Evolutionary conservation across 1,140 invertebrate genomes (phyloP).

Genomic region (Phymastichus coffea): DNA sequence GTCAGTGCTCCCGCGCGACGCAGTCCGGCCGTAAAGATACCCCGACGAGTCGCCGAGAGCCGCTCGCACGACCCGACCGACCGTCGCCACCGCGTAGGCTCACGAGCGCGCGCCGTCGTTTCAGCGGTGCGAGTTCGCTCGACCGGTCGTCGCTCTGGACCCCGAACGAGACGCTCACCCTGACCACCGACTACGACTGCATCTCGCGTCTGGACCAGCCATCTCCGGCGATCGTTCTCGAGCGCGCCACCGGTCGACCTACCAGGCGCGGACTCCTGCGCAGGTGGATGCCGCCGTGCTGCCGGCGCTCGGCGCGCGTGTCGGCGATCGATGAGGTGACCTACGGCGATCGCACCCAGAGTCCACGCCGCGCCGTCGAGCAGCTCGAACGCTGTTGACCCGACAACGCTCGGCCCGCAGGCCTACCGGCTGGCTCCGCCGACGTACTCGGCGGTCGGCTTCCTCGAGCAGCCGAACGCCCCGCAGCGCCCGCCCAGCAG

Average conservation of each 20-base stretch:
- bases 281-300: too few species aligned
- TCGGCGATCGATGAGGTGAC: background rate
- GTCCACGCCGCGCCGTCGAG: conserved; percentile 8
- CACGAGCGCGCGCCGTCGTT: background rate
- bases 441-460: background rate
- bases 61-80: background rate
- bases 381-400: background rate
- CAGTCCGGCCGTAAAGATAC: too few species aligned
- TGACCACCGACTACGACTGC: conserved; percentile 25
- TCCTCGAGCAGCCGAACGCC: background rate
- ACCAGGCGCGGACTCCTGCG: background rate
- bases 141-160: background rate
- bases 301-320: background rate
- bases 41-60: background rate
- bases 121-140: background rate
- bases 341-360: background rate
- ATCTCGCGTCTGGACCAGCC: too few species aligned
- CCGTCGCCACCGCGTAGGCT: background rate
- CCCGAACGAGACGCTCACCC: conserved; percentile 21
- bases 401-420: too few species aligned
- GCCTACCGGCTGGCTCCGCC: background rate
- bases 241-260: background rate
- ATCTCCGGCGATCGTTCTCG: too few species aligned
- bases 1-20: too few species aligned
- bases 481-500: background rate